Evolutionary conservation across 2,797 vertebrate species (phyloP).

Genomic region (Acomys russatus): DNA sequence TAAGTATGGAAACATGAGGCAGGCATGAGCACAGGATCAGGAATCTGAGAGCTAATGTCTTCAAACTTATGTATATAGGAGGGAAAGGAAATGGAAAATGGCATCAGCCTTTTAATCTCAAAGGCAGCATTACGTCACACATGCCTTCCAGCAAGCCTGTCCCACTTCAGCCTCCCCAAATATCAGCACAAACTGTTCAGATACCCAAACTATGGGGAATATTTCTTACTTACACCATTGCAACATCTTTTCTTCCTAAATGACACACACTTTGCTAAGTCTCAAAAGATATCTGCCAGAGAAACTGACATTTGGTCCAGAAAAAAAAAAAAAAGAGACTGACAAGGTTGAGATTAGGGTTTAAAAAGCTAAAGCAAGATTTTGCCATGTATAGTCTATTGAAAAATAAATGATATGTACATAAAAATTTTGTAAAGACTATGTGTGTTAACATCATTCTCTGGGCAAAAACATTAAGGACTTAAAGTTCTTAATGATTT

Average conservation of each 20-base stretch:
- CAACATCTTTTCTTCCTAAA: neutral
- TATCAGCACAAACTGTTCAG: no score
- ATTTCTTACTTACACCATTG: neutral
- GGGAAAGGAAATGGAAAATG: neutral
- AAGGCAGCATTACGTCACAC: neutral
- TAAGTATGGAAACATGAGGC: neutral
- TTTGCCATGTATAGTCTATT: neutral
- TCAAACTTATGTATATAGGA: neutral
- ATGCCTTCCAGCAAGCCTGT: neutral
- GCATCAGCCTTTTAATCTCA: neutral
- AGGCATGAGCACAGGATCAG: no score
- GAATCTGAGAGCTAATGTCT: neutral
- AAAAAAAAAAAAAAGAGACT: neutral
- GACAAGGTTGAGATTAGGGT: neutral
- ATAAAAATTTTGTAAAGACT: conserved; percentile 8
- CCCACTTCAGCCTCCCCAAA: no score
- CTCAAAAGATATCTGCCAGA: neutral
- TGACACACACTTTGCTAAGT: neutral
- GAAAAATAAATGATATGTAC: conserved; percentile 5
- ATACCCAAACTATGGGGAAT: neutral
- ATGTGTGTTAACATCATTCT: conserved; percentile 3
- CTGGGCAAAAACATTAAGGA: neutral
- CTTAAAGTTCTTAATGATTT: neutral
- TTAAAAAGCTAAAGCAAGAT: neutral
- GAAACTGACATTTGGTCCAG: neutral